Conservation (phyloP, 2,113 vertebrate genomes). For the Dermatemys mawii region DNA sequence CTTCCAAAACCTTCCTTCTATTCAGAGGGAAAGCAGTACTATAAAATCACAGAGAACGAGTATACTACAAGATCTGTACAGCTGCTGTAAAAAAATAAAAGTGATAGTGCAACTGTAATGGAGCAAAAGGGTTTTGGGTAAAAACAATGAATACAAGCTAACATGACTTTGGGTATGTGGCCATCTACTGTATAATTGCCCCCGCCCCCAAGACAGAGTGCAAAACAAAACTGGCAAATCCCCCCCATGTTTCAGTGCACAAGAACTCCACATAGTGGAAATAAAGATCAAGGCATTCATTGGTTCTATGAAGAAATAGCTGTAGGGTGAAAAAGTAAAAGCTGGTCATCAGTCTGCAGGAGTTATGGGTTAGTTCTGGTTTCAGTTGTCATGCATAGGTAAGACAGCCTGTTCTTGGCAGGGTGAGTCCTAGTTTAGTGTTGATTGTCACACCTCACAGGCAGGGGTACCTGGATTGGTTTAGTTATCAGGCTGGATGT, state of each 20-base stretch:
- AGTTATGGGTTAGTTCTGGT: conserved; percentile 75
- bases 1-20: not conserved
- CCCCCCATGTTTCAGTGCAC: not conserved
- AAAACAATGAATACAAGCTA: accelerated
- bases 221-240: not conserved
- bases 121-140: not conserved
- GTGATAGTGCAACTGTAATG: not conserved
- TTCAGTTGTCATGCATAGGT: conserved; percentile 36
- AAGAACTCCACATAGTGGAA: not conserved
- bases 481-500: conserved; percentile 96
- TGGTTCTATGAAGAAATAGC: not conserved
- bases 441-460: conserved; percentile 65
- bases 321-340: not conserved
- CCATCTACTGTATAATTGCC: not conserved
- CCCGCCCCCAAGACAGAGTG: conserved; percentile 25
- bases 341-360: not conserved
- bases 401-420: not conserved
- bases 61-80: not conserved
- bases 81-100: not conserved
- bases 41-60: not conserved
- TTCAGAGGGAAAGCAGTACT: not conserved
- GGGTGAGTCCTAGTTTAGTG: conserved; percentile 81
- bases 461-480: conserved; percentile 87
- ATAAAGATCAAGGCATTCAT: not conserved
- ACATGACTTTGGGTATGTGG: accelerated